These are phyloP conservation scores for Tupiocoris notatus DNA, from an alignment of 2,888 invertebrate genomes.

Conservation along the genomic window DNA sequence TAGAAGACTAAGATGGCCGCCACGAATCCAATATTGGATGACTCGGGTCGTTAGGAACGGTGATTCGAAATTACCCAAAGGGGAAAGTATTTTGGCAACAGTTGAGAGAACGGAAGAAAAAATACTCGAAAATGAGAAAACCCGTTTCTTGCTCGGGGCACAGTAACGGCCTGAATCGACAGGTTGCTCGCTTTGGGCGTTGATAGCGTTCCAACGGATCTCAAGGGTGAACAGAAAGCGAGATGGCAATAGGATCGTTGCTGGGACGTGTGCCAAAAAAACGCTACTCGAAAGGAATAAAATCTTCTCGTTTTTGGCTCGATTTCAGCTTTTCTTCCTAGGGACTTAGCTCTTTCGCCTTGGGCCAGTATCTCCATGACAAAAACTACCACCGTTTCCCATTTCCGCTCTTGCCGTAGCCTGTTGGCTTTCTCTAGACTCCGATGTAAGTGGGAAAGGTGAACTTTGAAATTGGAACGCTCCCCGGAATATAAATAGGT, in stretches of 20 bases:
- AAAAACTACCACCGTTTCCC: not conserved
- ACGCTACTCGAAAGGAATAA: slow-evolving; percentile 10
- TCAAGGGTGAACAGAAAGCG: not conserved
- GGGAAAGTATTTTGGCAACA: slow-evolving; percentile 12
- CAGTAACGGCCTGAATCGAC: slow-evolving; percentile 20
- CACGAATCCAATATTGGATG: too few species aligned
- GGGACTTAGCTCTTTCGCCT: not conserved
- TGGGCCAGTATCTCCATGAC: not conserved
- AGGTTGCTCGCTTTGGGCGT: slow-evolving; percentile 29
- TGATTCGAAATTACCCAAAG: not conserved
- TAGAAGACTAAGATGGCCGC: too few species aligned
- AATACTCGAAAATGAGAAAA: slow-evolving; percentile 8
- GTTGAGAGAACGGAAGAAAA: not conserved
- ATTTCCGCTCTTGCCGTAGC: not conserved
- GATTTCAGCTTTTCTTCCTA: slow-evolving; percentile 1
- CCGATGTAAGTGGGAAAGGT: slow-evolving; percentile 1
- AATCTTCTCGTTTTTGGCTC: slow-evolving; percentile 23
- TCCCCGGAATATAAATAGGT: slow-evolving; percentile 32
- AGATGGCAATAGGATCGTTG: not conserved
- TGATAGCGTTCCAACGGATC: slow-evolving; percentile 35
- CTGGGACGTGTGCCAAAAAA: slow-evolving; percentile 26
- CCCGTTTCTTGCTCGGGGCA: not conserved
- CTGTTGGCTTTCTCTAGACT: not conserved
- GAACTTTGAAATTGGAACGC: slow-evolving; percentile 22
- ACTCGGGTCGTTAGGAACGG: not conserved